Conservation (phyloP, 1,140 invertebrate species). For the Plodia interpunctella region DNA sequence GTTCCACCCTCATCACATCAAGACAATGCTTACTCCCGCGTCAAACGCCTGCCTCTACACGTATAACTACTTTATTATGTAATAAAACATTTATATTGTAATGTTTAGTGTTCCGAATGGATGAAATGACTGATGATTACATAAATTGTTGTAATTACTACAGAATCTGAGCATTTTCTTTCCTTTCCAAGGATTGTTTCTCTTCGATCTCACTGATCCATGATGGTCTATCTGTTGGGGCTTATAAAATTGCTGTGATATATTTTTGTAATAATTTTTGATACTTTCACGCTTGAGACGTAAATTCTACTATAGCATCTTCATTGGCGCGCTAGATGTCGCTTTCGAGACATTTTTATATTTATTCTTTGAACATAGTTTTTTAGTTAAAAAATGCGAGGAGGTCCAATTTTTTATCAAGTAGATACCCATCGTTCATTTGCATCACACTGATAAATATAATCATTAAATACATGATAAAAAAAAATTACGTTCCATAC, state of each 20-base stretch:
- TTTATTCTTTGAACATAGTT: conserved; percentile 37
- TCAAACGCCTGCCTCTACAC: conserved; percentile 17
- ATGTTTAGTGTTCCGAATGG: conserved; percentile 15
- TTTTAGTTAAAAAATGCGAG: conserved; percentile 35
- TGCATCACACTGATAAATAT: background rate
- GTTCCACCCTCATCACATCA: conserved; percentile 33
- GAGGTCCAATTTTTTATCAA: conserved; percentile 48
- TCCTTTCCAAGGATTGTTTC: conserved; percentile 36
- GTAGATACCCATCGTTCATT: background rate
- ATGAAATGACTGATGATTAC: conserved; percentile 26
- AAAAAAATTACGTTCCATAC: background rate
- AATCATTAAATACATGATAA: background rate
- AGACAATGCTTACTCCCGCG: background rate
- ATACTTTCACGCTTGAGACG: conserved; percentile 40
- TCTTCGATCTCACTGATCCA: conserved; percentile 54
- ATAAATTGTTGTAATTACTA: conserved; percentile 25
- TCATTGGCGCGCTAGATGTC: conserved; percentile 40
- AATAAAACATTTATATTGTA: conserved; percentile 8
- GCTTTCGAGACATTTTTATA: conserved; percentile 38
- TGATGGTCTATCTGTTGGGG: conserved; percentile 46
- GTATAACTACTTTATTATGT: conserved; percentile 5
- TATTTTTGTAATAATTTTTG: conserved; percentile 69
- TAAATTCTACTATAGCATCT: conserved; percentile 38
- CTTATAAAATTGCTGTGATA: conserved; percentile 73
- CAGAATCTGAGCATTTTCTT: conserved; percentile 24